Evolutionary conservation across 2,888 invertebrate genomes (phyloP).

Genomic region (Brenthis hecate): DNA sequence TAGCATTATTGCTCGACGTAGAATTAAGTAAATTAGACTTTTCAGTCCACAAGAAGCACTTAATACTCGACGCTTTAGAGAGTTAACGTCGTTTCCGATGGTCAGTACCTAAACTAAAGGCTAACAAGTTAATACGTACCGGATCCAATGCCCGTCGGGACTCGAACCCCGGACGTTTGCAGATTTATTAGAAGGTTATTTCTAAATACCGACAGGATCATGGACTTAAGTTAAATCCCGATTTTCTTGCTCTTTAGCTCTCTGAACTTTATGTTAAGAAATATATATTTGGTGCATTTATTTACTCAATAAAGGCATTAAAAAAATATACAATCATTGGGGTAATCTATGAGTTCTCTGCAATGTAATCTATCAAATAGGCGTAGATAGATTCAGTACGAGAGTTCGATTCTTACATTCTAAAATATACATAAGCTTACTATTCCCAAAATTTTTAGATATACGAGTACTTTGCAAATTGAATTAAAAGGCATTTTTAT

Average conservation of each 20-base stretch:
- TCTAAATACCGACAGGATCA: slow-evolving; percentile 59
- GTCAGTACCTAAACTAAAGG: slow-evolving; percentile 57
- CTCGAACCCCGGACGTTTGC: slow-evolving; percentile 70
- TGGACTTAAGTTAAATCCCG: slow-evolving; percentile 76
- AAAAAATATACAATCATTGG: too few relatives aligned
- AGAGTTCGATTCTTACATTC: too few relatives aligned
- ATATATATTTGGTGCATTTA: not conserved
- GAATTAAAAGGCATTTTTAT: too few relatives aligned
- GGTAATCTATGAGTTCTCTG: too few relatives aligned
- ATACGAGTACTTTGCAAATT: too few relatives aligned
- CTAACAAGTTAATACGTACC: slow-evolving; percentile 63
- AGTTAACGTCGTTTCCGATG: slow-evolving; percentile 50
- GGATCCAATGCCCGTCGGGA: slow-evolving; percentile 66
- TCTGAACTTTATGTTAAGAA: not conserved
- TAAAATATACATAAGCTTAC: too few relatives aligned
- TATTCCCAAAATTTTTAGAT: too few relatives aligned
- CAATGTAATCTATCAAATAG: too few relatives aligned
- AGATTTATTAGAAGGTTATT: slow-evolving; percentile 78
- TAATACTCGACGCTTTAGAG: slow-evolving; percentile 22
- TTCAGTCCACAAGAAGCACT: slow-evolving; percentile 41
- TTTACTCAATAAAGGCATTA: not conserved
- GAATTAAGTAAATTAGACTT: not conserved
- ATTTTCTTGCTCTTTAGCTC: slow-evolving; percentile 55
- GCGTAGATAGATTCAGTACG: too few relatives aligned
- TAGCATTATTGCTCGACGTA: not conserved